Evolutionary conservation across 2,797 vertebrate genomes (phyloP).

Genomic region (Liasis olivaceus): DNA sequence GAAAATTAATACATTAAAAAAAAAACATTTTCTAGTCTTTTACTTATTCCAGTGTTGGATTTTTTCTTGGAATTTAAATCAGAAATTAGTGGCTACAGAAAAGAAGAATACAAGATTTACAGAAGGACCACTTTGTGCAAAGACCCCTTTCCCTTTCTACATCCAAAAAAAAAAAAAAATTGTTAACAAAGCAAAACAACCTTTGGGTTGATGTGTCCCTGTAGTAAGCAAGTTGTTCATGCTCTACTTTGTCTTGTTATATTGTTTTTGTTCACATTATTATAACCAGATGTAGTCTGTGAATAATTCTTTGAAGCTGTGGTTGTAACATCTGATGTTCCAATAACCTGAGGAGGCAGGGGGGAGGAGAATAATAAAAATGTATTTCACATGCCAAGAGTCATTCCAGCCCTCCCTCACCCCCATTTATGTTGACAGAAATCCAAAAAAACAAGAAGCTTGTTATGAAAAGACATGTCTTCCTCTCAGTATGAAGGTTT

Average conservation of each 20-base stretch:
- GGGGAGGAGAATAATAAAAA: constrained; percentile 37
- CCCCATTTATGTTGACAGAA: constrained; percentile 15
- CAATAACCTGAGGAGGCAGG: constrained; percentile 34
- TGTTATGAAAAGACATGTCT: not conserved
- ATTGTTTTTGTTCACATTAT: constrained; percentile 30
- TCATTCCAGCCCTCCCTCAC: not conserved
- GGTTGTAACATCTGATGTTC: constrained; percentile 37
- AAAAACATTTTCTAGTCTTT: not conserved
- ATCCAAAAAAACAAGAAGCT: not conserved
- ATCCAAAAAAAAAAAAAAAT: not conserved
- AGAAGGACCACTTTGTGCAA: not conserved
- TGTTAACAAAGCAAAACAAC: constrained; percentile 7
- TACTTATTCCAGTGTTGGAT: not conserved
- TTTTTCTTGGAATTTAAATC: not conserved
- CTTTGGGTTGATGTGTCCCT: constrained; percentile 11
- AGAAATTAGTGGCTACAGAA: not conserved
- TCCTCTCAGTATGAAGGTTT: not conserved
- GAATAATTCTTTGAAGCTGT: constrained; percentile 38
- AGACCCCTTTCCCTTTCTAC: not conserved
- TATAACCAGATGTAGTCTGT: constrained; percentile 30
- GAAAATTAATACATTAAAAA: too few relatives aligned
- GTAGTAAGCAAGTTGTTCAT: constrained; percentile 21
- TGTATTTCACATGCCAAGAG: constrained; percentile 34
- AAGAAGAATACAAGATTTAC: not conserved
- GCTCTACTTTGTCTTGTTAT: constrained; percentile 21